These are phyloP conservation scores for Tiliqua scincoides DNA, from an alignment of 2,113 vertebrate species.

Conservation along the genomic window DNA sequence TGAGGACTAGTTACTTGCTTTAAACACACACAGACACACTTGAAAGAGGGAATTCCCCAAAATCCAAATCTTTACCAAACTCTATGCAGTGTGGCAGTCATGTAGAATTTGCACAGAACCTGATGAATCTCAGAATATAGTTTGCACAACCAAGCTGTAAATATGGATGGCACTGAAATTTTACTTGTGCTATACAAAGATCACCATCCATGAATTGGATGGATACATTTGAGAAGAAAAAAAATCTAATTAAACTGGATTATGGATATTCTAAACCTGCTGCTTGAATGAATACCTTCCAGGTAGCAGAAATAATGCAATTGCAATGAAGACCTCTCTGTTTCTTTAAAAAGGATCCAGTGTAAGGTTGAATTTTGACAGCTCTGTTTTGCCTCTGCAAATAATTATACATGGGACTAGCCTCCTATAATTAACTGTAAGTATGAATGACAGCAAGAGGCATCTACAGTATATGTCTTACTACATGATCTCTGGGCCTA, in stretches of 20 bases:
- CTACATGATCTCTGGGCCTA: background rate
- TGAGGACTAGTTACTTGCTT: background rate
- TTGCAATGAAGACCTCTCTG: background rate
- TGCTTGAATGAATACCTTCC: background rate
- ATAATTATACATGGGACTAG: background rate
- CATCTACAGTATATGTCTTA: too few species aligned
- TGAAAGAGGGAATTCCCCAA: too few species aligned
- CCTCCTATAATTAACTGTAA: background rate
- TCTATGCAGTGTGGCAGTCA: too few species aligned
- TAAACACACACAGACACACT: background rate
- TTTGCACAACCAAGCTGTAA: background rate
- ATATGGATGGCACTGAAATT: too few species aligned
- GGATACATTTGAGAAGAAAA: background rate
- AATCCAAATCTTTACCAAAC: too few species aligned
- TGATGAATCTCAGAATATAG: too few species aligned
- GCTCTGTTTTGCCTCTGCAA: background rate
- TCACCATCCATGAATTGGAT: background rate
- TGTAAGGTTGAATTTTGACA: background rate
- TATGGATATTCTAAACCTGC: background rate
- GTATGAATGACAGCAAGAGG: accelerated
- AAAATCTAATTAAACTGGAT: background rate
- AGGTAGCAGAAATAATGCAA: background rate
- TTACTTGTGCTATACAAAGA: background rate
- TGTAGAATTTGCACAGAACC: too few species aligned
- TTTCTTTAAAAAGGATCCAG: background rate